Percentiles rank a stretch among this genome's conserved stretches.
Conservation (phyloP, 2,888 invertebrate species). For the Lingula anatina region DNA sequence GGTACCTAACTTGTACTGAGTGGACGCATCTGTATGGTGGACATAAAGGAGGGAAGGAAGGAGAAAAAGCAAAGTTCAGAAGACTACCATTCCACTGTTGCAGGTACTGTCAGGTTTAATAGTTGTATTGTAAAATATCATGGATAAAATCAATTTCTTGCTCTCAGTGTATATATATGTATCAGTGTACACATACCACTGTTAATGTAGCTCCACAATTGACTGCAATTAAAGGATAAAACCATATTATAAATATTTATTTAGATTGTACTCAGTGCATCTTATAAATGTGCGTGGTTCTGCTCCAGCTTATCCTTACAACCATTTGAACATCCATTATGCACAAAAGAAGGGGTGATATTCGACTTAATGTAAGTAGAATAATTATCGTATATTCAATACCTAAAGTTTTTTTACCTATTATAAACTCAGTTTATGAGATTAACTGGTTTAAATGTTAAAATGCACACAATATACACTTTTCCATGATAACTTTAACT, state of each 20-base stretch:
- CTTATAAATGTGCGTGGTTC: too few relatives aligned
- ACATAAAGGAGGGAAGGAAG: constrained; percentile 61
- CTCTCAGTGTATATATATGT: too few relatives aligned
- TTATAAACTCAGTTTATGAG: constrained; percentile 9
- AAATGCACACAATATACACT: too few relatives aligned
- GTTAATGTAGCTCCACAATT: too few relatives aligned
- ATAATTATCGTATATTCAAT: neutral
- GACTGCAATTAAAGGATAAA: too few relatives aligned
- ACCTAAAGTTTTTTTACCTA: neutral
- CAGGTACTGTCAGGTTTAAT: constrained; percentile 46
- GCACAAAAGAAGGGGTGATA: constrained; percentile 83
- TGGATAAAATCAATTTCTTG: too few relatives aligned
- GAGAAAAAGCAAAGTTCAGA: constrained; percentile 69
- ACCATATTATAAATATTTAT: too few relatives aligned
- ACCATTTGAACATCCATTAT: constrained; percentile 87
- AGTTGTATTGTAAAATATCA: too few relatives aligned
- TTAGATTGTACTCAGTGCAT: too few relatives aligned
- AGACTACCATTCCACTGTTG: constrained; percentile 91
- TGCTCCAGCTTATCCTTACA: constrained; percentile 73
- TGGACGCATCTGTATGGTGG: constrained; percentile 53
- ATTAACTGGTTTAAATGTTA: too few relatives aligned
- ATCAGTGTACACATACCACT: too few relatives aligned
- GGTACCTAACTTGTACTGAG: constrained; percentile 51
- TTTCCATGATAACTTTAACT: too few relatives aligned
- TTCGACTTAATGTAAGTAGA: constrained; percentile 68